Percentiles rank a stretch among this genome's conserved stretches.
Conservation (phyloP, 2,888 invertebrate genomes). For the Monopis laevigella region DNA sequence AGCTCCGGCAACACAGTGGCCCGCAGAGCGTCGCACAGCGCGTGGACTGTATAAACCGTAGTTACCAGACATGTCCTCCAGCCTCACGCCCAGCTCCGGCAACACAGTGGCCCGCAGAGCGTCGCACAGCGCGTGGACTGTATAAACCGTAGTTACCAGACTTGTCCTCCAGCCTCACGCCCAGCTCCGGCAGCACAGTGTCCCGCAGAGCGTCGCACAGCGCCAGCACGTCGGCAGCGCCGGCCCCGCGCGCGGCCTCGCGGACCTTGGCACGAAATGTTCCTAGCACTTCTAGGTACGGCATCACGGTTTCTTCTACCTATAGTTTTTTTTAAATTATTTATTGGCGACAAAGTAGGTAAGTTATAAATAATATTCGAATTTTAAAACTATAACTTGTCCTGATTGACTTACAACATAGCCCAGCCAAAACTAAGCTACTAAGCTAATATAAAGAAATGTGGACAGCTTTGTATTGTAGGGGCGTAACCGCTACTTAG, state of each 20-base stretch:
- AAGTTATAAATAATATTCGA: not conserved
- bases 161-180: conserved; percentile 93
- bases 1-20: conserved; percentile 89
- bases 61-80: conserved; percentile 88
- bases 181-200: conserved; percentile 85
- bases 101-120: conserved; percentile 84
- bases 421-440: too few species aligned
- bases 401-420: too few species aligned
- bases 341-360: too few species aligned
- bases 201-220: conserved; percentile 92
- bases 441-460: not conserved
- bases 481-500: too few species aligned
- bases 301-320: conserved; percentile 85
- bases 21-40: conserved; percentile 87
- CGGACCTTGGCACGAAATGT: conserved; percentile 86
- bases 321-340: conserved; percentile 29
- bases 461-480: not conserved
- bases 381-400: not conserved
- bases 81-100: conserved; percentile 90
- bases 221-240: conserved; percentile 76
- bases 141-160: conserved; percentile 73
- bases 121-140: conserved; percentile 94
- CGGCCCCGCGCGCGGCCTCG: conserved; percentile 69
- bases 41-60: too few species aligned
- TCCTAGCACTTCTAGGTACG: conserved; percentile 86